Base-by-base conservation (phyloP, 2,888 invertebrate species). In the Petrolisthes manimaculis region DNA sequence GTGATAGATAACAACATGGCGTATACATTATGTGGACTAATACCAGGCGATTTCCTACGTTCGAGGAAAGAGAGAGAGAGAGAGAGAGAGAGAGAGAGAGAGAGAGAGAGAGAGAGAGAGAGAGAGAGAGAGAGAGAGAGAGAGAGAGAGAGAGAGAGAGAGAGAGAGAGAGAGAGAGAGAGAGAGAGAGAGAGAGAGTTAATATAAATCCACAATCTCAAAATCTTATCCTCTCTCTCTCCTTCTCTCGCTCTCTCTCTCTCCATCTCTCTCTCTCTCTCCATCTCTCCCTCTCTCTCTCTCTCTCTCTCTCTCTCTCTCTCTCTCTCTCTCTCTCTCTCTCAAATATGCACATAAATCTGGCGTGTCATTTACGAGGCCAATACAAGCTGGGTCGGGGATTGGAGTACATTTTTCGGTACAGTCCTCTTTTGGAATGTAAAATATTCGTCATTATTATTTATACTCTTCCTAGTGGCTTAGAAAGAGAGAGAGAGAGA, bases 281-380 rank as follows among this genome's bases (percentile, higher is more conserved):
- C 24, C 21, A 24, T 37, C 51, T n/a, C 74, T 74, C 74, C 8
- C 21, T 8, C 8, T n/a, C 74, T n/a, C 74, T 21, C 74, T 74
- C 74, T 78, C 24, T 78, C 78, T 78, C 78, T 78, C 78, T 78
- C 78, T 78, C 37, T 51, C 37, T 51, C 37, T 51, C 8, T 51
- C 37, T 51, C 37, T 53, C 37, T 78, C 12, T 74, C 74, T 74
- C 74, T 74, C 74, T 24, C 74, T 74, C 74, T 61, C 61, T 61
- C 61, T 61, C 61, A 1, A 37, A 37, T 37, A 37, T 37, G 37
- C 37, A 37, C 37, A 37, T 37, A 37, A 37, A 37, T 37, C 37
- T 37, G 37, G 37, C 37, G 37, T 1, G 37, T 1, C 37, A 37
- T 37, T 37, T 37, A 37, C 37, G 37, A 37, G 37, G 37, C 37